A percentile compares a stretch with the other conserved stretches of the same genome.
These are phyloP conservation scores for Melanerpes aurifrons DNA, from an alignment of 2,113 vertebrate species.

Conservation along the genomic window DNA sequence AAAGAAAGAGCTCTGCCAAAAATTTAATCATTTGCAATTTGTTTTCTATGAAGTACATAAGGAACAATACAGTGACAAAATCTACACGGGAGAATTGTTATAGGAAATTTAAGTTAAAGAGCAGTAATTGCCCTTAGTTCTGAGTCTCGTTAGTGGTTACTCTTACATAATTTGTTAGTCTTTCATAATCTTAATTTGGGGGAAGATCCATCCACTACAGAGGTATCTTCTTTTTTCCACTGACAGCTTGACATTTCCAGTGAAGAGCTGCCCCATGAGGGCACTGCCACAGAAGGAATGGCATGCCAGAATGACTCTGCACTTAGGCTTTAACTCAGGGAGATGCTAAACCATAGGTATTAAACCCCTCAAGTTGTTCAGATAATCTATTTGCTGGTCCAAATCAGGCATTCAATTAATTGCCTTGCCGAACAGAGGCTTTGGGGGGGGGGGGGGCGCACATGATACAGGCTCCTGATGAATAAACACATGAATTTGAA, in stretches of 20 bases:
- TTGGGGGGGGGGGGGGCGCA: background rate
- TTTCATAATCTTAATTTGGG: background rate
- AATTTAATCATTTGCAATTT: background rate
- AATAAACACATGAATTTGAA: background rate
- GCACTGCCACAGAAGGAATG: background rate
- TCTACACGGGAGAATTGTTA: background rate
- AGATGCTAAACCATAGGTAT: background rate
- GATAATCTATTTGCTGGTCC: background rate
- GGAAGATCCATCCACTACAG: accelerated
- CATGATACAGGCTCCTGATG: background rate
- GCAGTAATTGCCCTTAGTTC: background rate
- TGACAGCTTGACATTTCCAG: accelerated
- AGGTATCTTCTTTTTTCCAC: background rate
- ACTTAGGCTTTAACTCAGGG: background rate
- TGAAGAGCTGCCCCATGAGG: background rate
- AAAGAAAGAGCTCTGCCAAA: background rate
- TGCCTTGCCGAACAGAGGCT: background rate
- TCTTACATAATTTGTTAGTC: background rate
- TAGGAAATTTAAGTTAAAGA: background rate
- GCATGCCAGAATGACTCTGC: background rate
- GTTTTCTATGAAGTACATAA: background rate
- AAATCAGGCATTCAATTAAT: background rate
- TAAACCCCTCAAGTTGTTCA: background rate
- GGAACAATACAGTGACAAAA: background rate
- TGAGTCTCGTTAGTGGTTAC: background rate